Conservation (phyloP, 2,888 invertebrate species). For the Hyles lineata region DNA sequence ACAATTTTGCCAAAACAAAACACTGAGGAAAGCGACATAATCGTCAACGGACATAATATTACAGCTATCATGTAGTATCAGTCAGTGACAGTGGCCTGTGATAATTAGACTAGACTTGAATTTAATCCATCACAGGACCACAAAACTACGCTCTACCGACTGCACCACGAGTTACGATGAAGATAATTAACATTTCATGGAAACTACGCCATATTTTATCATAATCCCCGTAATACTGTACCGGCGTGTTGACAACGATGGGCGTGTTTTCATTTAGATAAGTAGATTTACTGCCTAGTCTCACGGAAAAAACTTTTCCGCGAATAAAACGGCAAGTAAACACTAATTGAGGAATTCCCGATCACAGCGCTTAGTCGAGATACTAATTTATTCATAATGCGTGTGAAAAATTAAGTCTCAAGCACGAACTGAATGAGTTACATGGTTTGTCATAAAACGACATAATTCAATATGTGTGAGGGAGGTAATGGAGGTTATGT, state of each 20-base stretch:
- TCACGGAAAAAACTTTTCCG: constrained; percentile 44
- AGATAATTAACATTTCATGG: neutral
- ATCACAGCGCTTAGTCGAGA: constrained; percentile 12
- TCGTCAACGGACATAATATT: no score
- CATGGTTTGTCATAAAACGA: no score
- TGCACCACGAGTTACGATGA: neutral
- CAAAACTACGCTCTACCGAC: neutral
- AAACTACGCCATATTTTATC: constrained; percentile 3
- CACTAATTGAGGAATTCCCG: constrained; percentile 36
- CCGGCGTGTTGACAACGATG: constrained; percentile 39
- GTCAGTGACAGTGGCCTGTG: no score
- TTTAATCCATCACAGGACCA: no score
- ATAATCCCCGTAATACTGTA: constrained; percentile 13
- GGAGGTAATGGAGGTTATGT: no score
- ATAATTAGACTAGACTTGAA: no score
- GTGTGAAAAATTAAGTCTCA: neutral
- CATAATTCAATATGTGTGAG: no score
- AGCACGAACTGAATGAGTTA: no score
- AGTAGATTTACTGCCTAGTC: constrained; percentile 46
- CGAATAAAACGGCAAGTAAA: constrained; percentile 23
- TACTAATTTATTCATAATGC: constrained; percentile 8
- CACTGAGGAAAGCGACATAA: no score
- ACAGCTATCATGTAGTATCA: no score
- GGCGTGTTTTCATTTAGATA: constrained; percentile 38
- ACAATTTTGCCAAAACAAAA: no score